phyloP scores from a whole-genome alignment of 92 coral and sea anemone species.

The Palythoa grandiflora region DNA sequence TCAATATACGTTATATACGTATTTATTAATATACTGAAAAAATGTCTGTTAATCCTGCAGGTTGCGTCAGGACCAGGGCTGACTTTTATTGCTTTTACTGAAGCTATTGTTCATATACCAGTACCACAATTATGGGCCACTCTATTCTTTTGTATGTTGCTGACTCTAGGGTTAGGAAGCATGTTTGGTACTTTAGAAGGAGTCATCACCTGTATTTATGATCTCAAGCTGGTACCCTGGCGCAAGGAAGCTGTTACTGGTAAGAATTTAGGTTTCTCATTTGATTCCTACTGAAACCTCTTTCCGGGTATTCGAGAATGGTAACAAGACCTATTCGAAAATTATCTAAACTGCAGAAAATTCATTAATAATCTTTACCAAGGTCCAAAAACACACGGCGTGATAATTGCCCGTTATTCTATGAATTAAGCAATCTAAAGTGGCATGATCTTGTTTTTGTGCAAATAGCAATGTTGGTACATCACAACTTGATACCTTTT shows the following conservation, averaged over 20 bases:
- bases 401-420: no score
- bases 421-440: no score
- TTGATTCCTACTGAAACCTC: no score
- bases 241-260: slow-evolving; percentile 92
- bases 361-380: no score
- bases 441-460: no score
- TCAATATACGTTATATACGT: background rate
- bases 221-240: slow-evolving; percentile 84
- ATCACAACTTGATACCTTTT: no score
- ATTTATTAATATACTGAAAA: background rate
- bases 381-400: no score
- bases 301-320: no score
- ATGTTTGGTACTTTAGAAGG: slow-evolving; percentile 98
- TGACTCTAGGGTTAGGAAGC: slow-evolving; percentile 94
- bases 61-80: slow-evolving; percentile 94
- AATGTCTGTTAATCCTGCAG: slow-evolving; percentile 40
- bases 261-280: slow-evolving; percentile 8
- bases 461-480: no score
- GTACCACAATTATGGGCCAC: slow-evolving; percentile 95
- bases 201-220: slow-evolving; percentile 85
- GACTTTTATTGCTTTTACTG: slow-evolving; percentile 97
- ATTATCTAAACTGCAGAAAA: no score
- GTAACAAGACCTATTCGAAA: no score
- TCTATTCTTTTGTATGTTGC: slow-evolving; percentile 92
- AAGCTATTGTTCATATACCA: slow-evolving; percentile 92